Evolutionary conservation across 2,888 invertebrate species (phyloP), one percentile per base, ranked within the genome.

Genomic region (Apodemia duryi): DNA sequence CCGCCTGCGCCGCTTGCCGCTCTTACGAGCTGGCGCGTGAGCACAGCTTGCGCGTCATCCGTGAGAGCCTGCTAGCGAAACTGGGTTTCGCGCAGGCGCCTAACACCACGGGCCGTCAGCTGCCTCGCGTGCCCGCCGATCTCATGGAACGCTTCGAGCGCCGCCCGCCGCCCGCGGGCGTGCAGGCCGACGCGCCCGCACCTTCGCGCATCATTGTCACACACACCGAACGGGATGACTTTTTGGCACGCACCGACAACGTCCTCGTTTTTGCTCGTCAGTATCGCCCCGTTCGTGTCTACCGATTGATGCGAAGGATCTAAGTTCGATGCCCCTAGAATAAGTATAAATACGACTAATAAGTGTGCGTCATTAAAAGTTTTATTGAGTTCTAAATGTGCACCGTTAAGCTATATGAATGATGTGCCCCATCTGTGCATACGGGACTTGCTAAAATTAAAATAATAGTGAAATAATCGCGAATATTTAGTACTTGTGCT

Each of bases 231-330:
- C 94, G 82, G 71, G 95, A 95, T 77, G 94, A 95, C 82, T 94
- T 93, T 86, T 93, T 94, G 77, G 94, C 94, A 73, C 93, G 93
- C 77, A 94, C 95, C 69, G 94, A 95, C 81, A 94, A 94, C 78
- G 93, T 95, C 76, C 86, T 95, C 83, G 93, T 94, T 73, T 95
- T 95, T 88, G 94, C 94, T 77, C 95, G 92, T 93, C 92, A 93
- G 93, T 93, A 92, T 83, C 75, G 77, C 13, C 57, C 57, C 32
- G 57, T 57, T 64, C 77, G 79, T 77, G 79, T 80, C 80, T 79
- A 77, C 75, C 62, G n/a, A 28, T 60, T 57, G 49, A 35, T 49
- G 62, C 68, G 67, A 66, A 71, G 72, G 71, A 75, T 71, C 72
- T 78, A 80, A 82, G 82, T 84, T 84, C 82, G 82, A 83, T 82